Conservation (phyloP, 2,113 vertebrate species). For the Xiphophorus hellerii region DNA sequence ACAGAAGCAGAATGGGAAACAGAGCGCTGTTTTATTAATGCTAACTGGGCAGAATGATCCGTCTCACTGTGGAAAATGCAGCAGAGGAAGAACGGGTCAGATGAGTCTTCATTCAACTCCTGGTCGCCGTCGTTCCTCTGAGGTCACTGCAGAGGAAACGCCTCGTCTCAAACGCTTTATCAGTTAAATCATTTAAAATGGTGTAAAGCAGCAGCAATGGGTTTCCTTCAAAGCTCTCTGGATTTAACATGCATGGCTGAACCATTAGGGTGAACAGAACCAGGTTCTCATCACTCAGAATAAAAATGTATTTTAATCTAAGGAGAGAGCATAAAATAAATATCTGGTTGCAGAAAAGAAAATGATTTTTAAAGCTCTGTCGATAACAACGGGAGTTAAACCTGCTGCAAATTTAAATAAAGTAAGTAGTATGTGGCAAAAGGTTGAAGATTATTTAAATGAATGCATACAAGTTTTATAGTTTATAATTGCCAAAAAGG, state of each 20-base stretch:
- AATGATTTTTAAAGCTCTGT: background rate
- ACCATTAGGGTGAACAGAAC: conserved; percentile 49
- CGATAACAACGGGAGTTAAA: background rate
- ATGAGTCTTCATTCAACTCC: conserved; percentile 71
- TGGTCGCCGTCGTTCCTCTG: conserved; percentile 59
- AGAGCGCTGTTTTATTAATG: conserved; percentile 71
- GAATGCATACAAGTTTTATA: background rate
- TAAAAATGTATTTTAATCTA: conserved; percentile 48
- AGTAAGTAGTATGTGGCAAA: background rate
- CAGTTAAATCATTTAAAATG: conserved; percentile 23
- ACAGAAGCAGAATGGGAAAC: conserved; percentile 50
- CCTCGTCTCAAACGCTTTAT: too few relatives aligned
- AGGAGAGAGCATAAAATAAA: conserved; percentile 25
- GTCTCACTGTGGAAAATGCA: conserved; percentile 47
- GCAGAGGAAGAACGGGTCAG: conserved; percentile 46
- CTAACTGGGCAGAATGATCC: conserved; percentile 66
- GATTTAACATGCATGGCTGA: conserved; percentile 56
- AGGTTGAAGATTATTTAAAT: conserved; percentile 35
- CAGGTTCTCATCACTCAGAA: conserved; percentile 33
- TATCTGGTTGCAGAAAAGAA: conserved; percentile 31
- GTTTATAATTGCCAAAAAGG: conserved; percentile 15
- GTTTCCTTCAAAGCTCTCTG: conserved; percentile 1
- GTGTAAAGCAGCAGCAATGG: conserved; percentile 22
- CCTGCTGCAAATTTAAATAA: conserved; percentile 28
- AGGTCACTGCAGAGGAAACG: conserved; percentile 49